Conservation (phyloP, 2,113 vertebrate species). For the Melanostigma gelatinosum region DNA sequence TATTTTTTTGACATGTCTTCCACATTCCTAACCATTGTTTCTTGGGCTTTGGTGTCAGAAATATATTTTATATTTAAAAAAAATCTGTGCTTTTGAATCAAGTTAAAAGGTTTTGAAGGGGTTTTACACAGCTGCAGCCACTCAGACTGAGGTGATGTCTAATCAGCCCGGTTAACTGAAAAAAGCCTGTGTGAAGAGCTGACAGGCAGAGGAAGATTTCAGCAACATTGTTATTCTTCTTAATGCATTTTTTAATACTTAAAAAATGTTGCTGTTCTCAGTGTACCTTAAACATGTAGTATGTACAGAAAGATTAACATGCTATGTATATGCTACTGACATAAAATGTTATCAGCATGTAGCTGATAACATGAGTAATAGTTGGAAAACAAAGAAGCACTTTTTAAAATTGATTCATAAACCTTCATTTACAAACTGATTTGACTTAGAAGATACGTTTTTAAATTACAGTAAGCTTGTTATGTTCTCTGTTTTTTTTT, state of each 20-base stretch:
- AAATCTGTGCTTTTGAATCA: neutral
- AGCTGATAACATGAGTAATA: too few relatives aligned
- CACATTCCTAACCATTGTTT: neutral
- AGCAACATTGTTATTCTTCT: neutral
- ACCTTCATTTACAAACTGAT: neutral
- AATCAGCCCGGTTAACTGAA: neutral
- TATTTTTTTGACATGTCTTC: neutral
- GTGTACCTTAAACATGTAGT: neutral
- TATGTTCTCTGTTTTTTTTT: neutral
- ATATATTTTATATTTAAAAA: too few relatives aligned
- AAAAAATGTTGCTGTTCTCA: neutral
- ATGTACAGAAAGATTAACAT: neutral
- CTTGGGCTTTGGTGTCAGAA: too few relatives aligned
- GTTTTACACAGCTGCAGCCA: neutral
- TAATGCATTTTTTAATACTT: neutral
- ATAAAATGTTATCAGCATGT: neutral
- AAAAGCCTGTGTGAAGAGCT: conserved; percentile 4
- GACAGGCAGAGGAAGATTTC: neutral
- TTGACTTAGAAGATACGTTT: neutral
- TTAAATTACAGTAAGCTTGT: neutral
- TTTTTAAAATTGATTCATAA: neutral
- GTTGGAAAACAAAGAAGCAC: neutral
- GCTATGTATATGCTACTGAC: neutral
- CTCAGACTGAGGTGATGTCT: neutral
- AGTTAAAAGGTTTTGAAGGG: too few relatives aligned